phyloP scores from a whole-genome alignment of 92 coral and sea anemone genomes.

The Zoanthus gigantus region DNA sequence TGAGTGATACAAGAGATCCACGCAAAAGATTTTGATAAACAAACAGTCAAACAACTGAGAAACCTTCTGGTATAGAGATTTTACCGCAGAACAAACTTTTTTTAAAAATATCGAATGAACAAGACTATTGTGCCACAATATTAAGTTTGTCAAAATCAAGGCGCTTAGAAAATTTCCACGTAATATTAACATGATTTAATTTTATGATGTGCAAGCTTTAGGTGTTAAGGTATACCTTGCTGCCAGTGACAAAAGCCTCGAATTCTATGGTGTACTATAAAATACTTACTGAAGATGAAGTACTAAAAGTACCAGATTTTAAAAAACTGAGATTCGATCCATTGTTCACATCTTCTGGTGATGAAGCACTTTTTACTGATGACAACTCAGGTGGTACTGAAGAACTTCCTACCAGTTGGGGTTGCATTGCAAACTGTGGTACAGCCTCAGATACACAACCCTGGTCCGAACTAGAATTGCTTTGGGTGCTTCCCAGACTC shows the following conservation, averaged over 20 bases:
- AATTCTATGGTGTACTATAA: background rate
- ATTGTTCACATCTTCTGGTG: conserved; percentile 20
- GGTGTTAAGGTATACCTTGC: background rate
- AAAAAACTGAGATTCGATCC: background rate
- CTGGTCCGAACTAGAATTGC: conserved; percentile 72
- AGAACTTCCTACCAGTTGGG: conserved; percentile 10
- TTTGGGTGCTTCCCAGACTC: conserved; percentile 64
- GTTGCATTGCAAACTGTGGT: background rate
- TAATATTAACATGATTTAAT: no score
- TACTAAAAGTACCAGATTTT: conserved; percentile 24
- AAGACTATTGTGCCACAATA: no score
- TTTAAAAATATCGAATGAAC: no score
- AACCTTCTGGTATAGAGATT: no score
- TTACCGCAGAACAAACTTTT: no score
- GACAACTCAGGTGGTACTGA: conserved; percentile 26
- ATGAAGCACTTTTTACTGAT: background rate
- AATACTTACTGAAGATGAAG: conserved; percentile 24
- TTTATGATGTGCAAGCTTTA: background rate
- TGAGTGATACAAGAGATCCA: no score
- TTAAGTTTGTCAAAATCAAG: no score
- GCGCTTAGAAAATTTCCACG: no score
- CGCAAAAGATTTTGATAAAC: no score
- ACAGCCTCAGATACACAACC: conserved; percentile 36
- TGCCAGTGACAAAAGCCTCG: no score
- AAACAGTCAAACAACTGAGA: no score